Base-by-base conservation (phyloP, 2,888 invertebrate genomes). In the Orthonevra nobilis region DNA sequence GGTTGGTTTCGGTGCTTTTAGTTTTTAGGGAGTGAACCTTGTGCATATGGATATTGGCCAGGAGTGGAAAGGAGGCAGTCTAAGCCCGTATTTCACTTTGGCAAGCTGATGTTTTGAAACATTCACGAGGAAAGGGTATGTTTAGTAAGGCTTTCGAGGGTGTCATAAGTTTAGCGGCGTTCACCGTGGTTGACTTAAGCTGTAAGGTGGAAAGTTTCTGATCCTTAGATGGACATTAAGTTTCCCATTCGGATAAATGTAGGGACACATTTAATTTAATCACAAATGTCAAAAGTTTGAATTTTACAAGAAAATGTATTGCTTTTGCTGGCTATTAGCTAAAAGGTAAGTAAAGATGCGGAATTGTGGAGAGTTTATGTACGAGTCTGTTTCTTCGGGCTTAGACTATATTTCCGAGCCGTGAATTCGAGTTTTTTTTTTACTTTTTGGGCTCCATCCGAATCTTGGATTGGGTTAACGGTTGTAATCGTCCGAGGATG, bases 31-130 rank as follows among this genome's bases (percentile, higher is more conserved):
- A n/a, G n/a, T n/a, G n/a, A n/a, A n/a, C n/a, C n/a, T n/a, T n/a
- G n/a, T 26, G 28, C 4, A 15, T 56, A 20, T 15, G 26, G 6
- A 1, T 5, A 5, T 26, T 38, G 19, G 15, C 3, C 34, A 10
- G 3, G 32, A 36, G 19, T 32, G 30, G 17, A 23, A 50, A 23
- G 23, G 6, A 36, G 19, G 34, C 20, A 28, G 58, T 34, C 54
- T 40, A 20, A 68, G 40, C 46, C 40, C 32, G 60, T 68, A 68
- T 68, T 54, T 68, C 48, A 69, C 34, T 75, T 54, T 56, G 56
- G 48, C 56, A 72, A 64, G 40, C 63, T 64, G 63, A 72, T 69
- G 54, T 48, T 69, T 40, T 40, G 30, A 46, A 68, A 61, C 68
- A 69, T 74, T 48, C 44, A 10, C 20, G 34, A 20, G 15, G 42